These are phyloP conservation scores for Diachasmimorpha longicaudata DNA, from an alignment of 1,140 invertebrate species.

Conservation along the genomic window DNA sequence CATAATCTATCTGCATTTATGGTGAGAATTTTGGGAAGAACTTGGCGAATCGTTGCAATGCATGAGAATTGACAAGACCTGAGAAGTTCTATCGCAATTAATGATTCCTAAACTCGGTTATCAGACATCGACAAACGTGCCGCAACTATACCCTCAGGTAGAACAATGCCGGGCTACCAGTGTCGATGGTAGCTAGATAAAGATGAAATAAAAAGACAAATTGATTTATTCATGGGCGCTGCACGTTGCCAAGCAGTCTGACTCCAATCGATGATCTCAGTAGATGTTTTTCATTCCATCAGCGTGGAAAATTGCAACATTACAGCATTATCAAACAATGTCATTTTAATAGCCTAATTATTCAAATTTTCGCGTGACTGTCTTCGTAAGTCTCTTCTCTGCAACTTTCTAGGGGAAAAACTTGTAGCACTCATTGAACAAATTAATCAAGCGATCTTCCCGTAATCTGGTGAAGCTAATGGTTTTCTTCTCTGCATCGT, in stretches of 20 bases:
- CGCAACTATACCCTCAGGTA: neutral
- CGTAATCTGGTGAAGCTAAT: neutral
- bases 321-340: neutral
- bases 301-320: neutral
- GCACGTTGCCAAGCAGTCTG: neutral
- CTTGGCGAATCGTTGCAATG: neutral
- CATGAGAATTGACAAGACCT: neutral
- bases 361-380: neutral
- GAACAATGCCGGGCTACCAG: neutral
- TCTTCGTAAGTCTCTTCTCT: neutral
- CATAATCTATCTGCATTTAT: neutral
- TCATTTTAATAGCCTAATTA: neutral
- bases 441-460: neutral
- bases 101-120: neutral
- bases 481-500: neutral
- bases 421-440: neutral
- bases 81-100: too few species aligned
- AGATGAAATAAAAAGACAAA: neutral
- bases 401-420: neutral
- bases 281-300: neutral
- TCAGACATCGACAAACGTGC: neutral
- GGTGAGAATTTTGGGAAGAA: neutral
- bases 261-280: constrained; percentile 4
- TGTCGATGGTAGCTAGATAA: neutral
- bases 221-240: neutral